Conservation (phyloP, 2,888 invertebrate species). For the Meteorus colon region DNA sequence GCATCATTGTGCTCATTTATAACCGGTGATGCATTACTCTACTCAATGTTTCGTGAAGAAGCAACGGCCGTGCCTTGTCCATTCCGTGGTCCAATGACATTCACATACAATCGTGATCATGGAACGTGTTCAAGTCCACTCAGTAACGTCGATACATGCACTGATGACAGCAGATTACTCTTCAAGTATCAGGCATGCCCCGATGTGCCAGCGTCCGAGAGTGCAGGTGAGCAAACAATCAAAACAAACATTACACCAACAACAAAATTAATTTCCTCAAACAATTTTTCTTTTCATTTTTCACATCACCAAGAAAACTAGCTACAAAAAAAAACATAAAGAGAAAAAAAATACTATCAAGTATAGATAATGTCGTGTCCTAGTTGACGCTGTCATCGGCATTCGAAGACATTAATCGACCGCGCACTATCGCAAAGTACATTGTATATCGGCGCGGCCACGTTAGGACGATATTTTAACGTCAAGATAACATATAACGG, state of each 20-base stretch:
- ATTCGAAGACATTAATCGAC: conserved; percentile 55
- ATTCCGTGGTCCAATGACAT: conserved; percentile 90
- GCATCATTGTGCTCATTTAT: conserved; percentile 89
- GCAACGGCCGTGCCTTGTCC: conserved; percentile 93
- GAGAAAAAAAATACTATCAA: neutral
- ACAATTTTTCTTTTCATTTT: neutral
- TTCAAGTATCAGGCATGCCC: conserved; percentile 96
- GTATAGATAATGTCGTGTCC: neutral
- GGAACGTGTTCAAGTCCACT: conserved; percentile 92
- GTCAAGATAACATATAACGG: conserved; percentile 50
- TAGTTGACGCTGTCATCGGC: conserved; percentile 16
- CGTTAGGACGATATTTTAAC: conserved; percentile 55
- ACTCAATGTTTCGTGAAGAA: conserved; percentile 92
- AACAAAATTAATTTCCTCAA: neutral
- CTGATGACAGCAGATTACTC: conserved; percentile 91
- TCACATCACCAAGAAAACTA: neutral
- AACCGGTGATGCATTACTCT: conserved; percentile 90
- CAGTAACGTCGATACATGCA: conserved; percentile 95
- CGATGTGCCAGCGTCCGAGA: conserved; percentile 92
- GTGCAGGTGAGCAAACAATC: conserved; percentile 81
- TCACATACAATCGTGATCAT: conserved; percentile 93
- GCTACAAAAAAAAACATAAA: neutral
- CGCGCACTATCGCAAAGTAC: conserved; percentile 33
- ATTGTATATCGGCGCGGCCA: conserved; percentile 51
- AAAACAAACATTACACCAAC: neutral